phyloP scores from a whole-genome alignment of 2,888 invertebrate genomes.

The Drosophila vallismaia region DNA sequence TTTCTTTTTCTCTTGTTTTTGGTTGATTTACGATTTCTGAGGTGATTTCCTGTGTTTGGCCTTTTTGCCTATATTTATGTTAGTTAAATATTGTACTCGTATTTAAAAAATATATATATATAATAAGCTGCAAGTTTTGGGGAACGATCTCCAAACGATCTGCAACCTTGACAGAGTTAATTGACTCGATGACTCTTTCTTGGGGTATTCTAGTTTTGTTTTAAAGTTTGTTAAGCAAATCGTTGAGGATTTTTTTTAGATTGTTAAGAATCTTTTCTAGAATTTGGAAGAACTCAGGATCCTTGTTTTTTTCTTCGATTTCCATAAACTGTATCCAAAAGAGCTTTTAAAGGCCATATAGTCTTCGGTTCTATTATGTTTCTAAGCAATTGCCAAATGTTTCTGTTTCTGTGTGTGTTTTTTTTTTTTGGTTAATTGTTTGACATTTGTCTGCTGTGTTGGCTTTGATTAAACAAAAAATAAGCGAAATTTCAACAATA shows the following conservation, averaged over 20 bases:
- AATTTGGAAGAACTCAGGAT: too few relatives aligned
- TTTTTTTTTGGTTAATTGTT: conserved; percentile 1
- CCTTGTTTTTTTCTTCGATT: too few relatives aligned
- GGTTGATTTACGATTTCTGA: conserved; percentile 31
- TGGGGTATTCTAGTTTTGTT: too few relatives aligned
- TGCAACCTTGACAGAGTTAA: conserved; percentile 30
- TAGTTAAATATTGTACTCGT: conserved; percentile 11
- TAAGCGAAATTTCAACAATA: conserved; percentile 10
- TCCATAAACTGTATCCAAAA: too few relatives aligned
- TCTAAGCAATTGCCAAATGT: conserved; percentile 53
- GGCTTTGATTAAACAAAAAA: conserved; percentile 24
- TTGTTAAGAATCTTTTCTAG: too few relatives aligned
- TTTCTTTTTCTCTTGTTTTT: conserved; percentile 12
- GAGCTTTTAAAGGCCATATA: too few relatives aligned
- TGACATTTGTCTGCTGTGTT: conserved; percentile 7
- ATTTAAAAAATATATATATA: conserved; percentile 1
- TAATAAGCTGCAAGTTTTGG: background rate
- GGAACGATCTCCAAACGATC: too few relatives aligned
- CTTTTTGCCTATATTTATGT: conserved; percentile 11
- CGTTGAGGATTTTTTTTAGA: too few relatives aligned
- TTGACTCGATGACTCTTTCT: conserved; percentile 22
- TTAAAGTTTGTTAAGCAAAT: too few relatives aligned
- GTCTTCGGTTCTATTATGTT: conserved; percentile 10
- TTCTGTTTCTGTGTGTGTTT: conserved; percentile 16
- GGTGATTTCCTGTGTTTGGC: conserved; percentile 21